Base-by-base conservation (phyloP, 2,888 invertebrate species). In the Phyllotreta striolata region DNA sequence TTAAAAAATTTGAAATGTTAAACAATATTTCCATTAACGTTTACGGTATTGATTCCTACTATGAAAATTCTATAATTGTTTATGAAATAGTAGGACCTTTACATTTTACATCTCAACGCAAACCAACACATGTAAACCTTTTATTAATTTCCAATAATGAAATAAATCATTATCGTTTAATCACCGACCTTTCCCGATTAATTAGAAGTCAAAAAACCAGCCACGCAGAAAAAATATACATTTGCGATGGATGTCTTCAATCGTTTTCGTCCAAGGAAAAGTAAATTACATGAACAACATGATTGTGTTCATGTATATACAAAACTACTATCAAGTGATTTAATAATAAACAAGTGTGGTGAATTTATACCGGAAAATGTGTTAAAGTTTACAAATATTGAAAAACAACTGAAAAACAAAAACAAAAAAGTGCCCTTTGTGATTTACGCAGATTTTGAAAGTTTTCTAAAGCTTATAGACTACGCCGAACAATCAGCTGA, bases 101-200 rank as follows among this genome's bases (percentile, higher is more conserved):
- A 9, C 35, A 44, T 56, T 56, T 55, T 55, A 55, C 55, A 13
- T 55, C 55, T 34, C 9, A 9, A 6, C 55, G 55, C n/a, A 41
- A 41, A 41, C 10, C 55, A 34, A 55, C 41, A 40, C 55, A 55
- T 10, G 41, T 55, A 6, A 55, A 55, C 24, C 43, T 55, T 14
- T 41, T 41, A 24, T 9, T 55, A 12, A 6, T 40, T 5, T 24
- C 34, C 2, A 14, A 56, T 46, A 44, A 44, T 56, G 37, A 44
- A 10, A 56, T 10, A 12, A 44, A 56, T 44, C 37, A 55, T 10
- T 55, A 55, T 10, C 24, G 41, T 41, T 44, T 24, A 3, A 55
- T 55, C 43, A 55, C 34, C 1, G 43, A 55, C 34, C 43, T 55
- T 10, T 43, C 24, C 43, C 43, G 9, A 55, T 41, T 55, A 24